Evolutionary conservation across 2,113 vertebrate species (phyloP).

Genomic region (Notothenia rossii): DNA sequence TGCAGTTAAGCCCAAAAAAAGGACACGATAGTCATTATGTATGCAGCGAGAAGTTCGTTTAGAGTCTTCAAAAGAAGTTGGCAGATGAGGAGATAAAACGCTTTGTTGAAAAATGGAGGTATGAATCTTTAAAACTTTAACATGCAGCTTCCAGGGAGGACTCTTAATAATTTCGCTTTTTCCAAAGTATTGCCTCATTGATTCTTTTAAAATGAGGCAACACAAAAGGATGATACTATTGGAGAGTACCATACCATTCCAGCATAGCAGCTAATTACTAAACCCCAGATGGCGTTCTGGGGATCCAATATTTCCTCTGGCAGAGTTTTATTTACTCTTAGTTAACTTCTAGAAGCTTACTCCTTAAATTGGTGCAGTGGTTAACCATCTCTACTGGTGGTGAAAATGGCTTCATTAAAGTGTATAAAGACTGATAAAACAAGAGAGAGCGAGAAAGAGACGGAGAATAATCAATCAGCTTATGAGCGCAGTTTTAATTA

Average conservation of each 20-base stretch:
- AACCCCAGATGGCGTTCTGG: slow-evolving; percentile 41
- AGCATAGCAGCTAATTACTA: slow-evolving; percentile 47
- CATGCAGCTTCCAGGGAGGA: slow-evolving; percentile 49
- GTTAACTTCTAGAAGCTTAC: slow-evolving; percentile 11
- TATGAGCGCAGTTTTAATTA: slow-evolving; percentile 46
- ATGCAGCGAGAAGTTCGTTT: slow-evolving; percentile 22
- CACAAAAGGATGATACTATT: slow-evolving; percentile 27
- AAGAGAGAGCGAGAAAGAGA: not conserved
- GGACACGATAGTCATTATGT: slow-evolving; percentile 19
- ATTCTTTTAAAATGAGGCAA: slow-evolving; percentile 32
- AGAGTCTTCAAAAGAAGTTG: slow-evolving; percentile 18
- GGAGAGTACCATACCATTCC: slow-evolving; percentile 18
- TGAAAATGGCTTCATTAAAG: not conserved
- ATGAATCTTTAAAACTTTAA: slow-evolving; percentile 53
- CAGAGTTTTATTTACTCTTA: slow-evolving; percentile 45
- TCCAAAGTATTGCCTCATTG: slow-evolving; percentile 21
- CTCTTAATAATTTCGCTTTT: slow-evolving; percentile 13
- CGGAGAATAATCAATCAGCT: slow-evolving; percentile 9
- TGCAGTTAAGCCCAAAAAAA: slow-evolving; percentile 14
- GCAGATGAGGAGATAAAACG: slow-evolving; percentile 51
- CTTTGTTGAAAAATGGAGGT: slow-evolving; percentile 35
- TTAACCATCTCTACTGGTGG: slow-evolving; percentile 25
- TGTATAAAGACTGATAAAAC: slow-evolving; percentile 7
- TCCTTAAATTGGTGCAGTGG: slow-evolving; percentile 37
- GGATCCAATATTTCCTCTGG: slow-evolving; percentile 5